These are phyloP conservation scores for Patiria pectinifera DNA, from an alignment of 53 echinoderm and acorn worm genomes.

Conservation along the genomic window DNA sequence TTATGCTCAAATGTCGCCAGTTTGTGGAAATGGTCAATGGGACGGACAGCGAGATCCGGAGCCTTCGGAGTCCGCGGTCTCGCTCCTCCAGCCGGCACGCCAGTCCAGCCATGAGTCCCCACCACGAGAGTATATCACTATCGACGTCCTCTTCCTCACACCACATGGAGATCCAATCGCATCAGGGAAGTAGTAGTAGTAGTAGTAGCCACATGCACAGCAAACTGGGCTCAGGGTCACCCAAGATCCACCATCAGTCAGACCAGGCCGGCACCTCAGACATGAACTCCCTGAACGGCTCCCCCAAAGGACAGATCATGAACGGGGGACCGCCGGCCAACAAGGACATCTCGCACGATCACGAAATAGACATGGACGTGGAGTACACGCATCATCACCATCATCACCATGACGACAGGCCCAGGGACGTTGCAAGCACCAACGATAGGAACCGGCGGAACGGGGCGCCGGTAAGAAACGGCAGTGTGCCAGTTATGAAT, in stretches of 20 bases:
- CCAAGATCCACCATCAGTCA: slow-evolving; percentile 52
- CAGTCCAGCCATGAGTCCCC: slow-evolving; percentile 98
- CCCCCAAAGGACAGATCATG: slow-evolving; percentile 86
- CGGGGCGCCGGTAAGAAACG: slow-evolving; percentile 71
- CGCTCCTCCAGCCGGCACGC: slow-evolving; percentile 85
- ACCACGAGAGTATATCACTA: slow-evolving; percentile 80
- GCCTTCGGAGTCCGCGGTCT: slow-evolving; percentile 76
- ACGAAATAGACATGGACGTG: slow-evolving; percentile 87
- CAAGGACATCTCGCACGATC: slow-evolving; percentile 60
- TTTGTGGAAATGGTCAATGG: slow-evolving; percentile 99
- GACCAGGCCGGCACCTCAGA: slow-evolving; percentile 82
- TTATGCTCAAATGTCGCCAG: slow-evolving; percentile 99
- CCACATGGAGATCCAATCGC: slow-evolving; percentile 61
- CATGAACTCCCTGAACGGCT: slow-evolving; percentile 82
- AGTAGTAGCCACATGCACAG: slow-evolving; percentile 54
- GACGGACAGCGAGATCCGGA: slow-evolving; percentile 94
- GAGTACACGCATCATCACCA: slow-evolving; percentile 48
- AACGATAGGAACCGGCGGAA: slow-evolving; percentile 67
- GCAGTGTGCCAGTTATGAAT: slow-evolving; percentile 80
- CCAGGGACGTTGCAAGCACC: slow-evolving; percentile 43
- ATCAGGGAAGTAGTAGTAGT: slow-evolving; percentile 70
- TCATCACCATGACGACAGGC: slow-evolving; percentile 45
- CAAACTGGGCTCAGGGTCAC: slow-evolving; percentile 66
- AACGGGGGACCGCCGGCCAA: slow-evolving; percentile 67
- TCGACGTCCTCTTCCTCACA: slow-evolving; percentile 67